Base-by-base conservation (phyloP, 2,113 vertebrate genomes). In the Crotophaga sulcirostris region DNA sequence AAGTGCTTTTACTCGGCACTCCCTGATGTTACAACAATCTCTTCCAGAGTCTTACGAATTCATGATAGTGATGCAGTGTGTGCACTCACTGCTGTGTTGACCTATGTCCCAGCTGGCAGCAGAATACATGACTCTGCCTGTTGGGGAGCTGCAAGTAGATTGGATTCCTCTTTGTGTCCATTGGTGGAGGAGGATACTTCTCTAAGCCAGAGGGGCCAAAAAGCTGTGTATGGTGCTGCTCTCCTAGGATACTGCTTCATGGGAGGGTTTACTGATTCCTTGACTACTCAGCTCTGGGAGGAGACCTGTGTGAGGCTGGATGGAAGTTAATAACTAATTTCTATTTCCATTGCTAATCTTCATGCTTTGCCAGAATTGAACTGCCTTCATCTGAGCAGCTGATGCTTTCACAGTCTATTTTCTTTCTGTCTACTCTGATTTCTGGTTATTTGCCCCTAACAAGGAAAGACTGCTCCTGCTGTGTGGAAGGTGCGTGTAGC, bases 401-500 rank as follows among this genome's bases (percentile, higher is more conserved):
- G 74, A 38, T 36, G 7, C 45, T 47, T 10, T 1, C 40, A 33
- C 81, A 87, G 56, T 5, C 67, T 72, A 15, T 94, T 92, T 70
- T 21, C 55, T 26, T 63, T 26, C 79, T 82, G 74, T 36, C 82
- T 58, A 82, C 60, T 84, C 60, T 15, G 6, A 23, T 74, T 83
- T 60, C 69, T 16, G 4, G 0, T 23, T 24, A 3, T 40, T 21
- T 1, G 3, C 19, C 67, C 58, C 72, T 87, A 15, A 73, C 9
- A 31, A 88, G 79, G 2, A 59, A 19, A 34, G 58, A 60, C 70
- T 51, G 70, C 38, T 70, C 40, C 1, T 34, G 1, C 13, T 16
- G 7, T 0, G 2, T 23, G 36, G 9, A 3, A 17, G 60, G 47
- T 11, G 52, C 0, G 0, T 28, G 29, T 3, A 8, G n/a, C 7